phyloP scores from a whole-genome alignment of 2,797 vertebrate genomes.

The Clarias fuscus region DNA sequence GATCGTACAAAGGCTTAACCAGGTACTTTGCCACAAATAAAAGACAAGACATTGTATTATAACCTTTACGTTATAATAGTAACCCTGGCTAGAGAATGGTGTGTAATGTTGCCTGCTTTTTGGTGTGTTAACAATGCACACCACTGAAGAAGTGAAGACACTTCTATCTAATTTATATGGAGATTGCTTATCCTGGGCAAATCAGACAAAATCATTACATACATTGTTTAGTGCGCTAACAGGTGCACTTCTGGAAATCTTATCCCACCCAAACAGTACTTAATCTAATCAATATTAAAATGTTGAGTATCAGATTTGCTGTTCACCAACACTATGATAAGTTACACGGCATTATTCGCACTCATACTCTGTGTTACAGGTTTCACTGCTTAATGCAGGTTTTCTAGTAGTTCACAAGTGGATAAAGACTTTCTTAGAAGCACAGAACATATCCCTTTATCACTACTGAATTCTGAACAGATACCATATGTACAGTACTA shows the following conservation, averaged over 20 bases:
- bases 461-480: background rate
- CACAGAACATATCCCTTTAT: background rate
- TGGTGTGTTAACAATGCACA: background rate
- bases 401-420: background rate
- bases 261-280: slow-evolving; percentile 2
- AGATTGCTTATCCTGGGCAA: background rate
- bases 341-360: background rate
- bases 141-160: background rate
- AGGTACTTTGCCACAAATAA: background rate
- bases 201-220: background rate
- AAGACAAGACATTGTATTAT: background rate
- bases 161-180: background rate
- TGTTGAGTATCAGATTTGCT: background rate
- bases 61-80: background rate
- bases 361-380: background rate
- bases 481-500: background rate
- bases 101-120: background rate
- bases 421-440: too few relatives aligned
- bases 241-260: background rate
- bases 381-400: background rate
- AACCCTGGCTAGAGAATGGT: background rate
- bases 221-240: background rate
- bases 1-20: too few relatives aligned
- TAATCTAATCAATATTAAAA: background rate
- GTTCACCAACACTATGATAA: background rate